Evolutionary conservation across 1,140 invertebrate genomes (phyloP).

Genomic region (Cecropterus lyciades): DNA sequence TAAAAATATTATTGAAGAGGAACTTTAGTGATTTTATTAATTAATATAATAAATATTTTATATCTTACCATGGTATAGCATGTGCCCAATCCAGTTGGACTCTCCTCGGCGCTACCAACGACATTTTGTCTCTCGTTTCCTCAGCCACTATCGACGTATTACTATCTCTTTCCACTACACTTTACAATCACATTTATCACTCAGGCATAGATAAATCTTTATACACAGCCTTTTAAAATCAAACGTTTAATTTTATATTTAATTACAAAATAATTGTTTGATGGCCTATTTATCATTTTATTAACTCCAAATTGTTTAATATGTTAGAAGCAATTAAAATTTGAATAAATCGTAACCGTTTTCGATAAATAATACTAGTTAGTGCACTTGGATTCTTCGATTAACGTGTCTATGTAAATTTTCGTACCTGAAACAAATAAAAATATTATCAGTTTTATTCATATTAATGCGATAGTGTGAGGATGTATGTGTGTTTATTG

Average conservation of each 20-base stretch:
- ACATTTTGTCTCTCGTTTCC: conserved; percentile 59
- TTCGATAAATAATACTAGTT: conserved; percentile 5
- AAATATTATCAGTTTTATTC: too few species aligned
- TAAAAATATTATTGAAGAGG: background rate
- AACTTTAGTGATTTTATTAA: conserved; percentile 17
- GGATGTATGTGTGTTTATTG: too few species aligned
- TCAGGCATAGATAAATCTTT: conserved; percentile 5
- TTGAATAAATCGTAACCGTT: background rate
- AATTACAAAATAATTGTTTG: background rate
- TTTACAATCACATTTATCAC: conserved; percentile 6
- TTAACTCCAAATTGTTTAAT: background rate
- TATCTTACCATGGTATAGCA: conserved; percentile 71
- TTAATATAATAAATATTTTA: conserved; percentile 3
- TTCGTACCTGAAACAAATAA: conserved; percentile 44
- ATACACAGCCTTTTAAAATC: conserved; percentile 4
- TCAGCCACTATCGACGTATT: conserved; percentile 49
- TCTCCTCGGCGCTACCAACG: conserved; percentile 67
- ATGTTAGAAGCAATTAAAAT: background rate
- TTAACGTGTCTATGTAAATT: conserved; percentile 14
- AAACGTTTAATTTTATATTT: background rate
- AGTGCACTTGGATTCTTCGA: conserved; percentile 11
- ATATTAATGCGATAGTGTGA: too few species aligned
- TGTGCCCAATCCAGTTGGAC: conserved; percentile 72
- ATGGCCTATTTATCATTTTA: conserved; percentile 4
- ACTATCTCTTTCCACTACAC: conserved; percentile 26